Evolutionary conservation across 92 coral and sea anemone species (phyloP).

Genomic region (Zoanthus solanderi): DNA sequence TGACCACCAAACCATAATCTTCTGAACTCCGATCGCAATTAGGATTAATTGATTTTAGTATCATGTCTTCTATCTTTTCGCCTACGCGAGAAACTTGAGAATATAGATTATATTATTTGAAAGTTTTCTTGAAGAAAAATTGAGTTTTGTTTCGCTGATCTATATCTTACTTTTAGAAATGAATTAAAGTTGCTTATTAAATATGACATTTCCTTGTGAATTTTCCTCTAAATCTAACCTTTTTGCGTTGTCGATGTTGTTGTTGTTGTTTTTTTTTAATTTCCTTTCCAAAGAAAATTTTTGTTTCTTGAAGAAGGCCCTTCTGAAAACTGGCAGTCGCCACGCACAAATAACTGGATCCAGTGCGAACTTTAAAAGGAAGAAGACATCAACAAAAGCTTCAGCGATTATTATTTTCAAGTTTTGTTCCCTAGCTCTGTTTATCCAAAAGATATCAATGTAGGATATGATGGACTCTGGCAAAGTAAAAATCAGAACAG

Average conservation of each 20-base stretch:
- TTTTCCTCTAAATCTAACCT: no score
- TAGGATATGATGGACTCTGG: constrained; percentile 43
- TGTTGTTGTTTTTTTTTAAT: background rate
- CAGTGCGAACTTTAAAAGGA: constrained; percentile 36
- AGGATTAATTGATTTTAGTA: no score
- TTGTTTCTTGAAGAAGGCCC: background rate
- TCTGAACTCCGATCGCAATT: no score
- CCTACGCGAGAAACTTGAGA: no score
- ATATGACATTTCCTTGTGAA: no score
- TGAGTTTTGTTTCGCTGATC: no score
- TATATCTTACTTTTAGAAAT: no score
- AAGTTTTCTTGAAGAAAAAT: no score
- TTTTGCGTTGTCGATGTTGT: background rate
- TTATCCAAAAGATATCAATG: constrained; percentile 9
- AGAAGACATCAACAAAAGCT: constrained; percentile 28
- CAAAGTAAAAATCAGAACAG: constrained; percentile 18
- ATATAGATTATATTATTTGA: no score
- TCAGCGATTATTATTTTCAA: constrained; percentile 14
- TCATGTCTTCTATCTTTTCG: no score
- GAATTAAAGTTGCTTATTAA: no score
- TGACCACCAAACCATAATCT: no score
- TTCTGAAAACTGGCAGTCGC: constrained; percentile 17
- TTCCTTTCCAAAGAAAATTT: background rate
- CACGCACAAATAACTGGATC: constrained; percentile 34
- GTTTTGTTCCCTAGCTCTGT: constrained; percentile 1